Evolutionary conservation across 30 jellyfish, hydroid and myxozoan genomes (phyloP).

Genomic region (Nemopilema nomurai): DNA sequence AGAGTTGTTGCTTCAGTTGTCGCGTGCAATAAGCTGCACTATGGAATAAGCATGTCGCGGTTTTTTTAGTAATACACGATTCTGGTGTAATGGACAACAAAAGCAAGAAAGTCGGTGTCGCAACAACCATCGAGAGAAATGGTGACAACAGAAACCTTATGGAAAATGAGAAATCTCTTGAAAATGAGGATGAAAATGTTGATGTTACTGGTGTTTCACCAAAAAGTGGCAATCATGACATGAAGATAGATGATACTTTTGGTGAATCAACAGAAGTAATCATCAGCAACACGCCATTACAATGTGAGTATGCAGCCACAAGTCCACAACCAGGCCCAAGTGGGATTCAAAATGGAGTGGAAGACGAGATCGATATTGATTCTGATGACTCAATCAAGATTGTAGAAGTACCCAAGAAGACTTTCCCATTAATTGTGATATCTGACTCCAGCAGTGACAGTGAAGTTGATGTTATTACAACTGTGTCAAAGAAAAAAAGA

Average conservation of each 20-base stretch:
- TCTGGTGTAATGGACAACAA: not conserved
- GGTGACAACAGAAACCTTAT: not conserved
- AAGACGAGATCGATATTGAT: conserved; percentile 25
- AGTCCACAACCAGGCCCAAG: conserved; percentile 59
- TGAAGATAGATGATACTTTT: not conserved
- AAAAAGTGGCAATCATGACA: not conserved
- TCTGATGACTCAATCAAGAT: conserved; percentile 72
- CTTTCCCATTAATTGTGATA: conserved; percentile 42
- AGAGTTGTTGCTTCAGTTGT: no score
- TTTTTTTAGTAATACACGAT: no score
- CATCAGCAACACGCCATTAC: no score
- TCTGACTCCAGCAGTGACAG: conserved; percentile 59
- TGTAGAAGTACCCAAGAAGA: conserved; percentile 57
- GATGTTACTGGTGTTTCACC: not conserved
- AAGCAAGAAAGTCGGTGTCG: not conserved
- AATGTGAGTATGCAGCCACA: no score
- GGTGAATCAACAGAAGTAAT: no score
- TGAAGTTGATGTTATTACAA: conserved; percentile 18
- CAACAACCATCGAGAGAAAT: not conserved
- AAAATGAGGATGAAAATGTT: not conserved
- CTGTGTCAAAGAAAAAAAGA: not conserved
- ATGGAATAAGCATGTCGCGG: no score
- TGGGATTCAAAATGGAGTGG: conserved; percentile 20
- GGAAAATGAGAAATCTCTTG: not conserved
- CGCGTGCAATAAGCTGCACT: no score